A percentile compares a stretch with the other conserved stretches of the same genome.
Conservation (phyloP, 2,888 invertebrate species). For the Cerceris ruficornis region DNA sequence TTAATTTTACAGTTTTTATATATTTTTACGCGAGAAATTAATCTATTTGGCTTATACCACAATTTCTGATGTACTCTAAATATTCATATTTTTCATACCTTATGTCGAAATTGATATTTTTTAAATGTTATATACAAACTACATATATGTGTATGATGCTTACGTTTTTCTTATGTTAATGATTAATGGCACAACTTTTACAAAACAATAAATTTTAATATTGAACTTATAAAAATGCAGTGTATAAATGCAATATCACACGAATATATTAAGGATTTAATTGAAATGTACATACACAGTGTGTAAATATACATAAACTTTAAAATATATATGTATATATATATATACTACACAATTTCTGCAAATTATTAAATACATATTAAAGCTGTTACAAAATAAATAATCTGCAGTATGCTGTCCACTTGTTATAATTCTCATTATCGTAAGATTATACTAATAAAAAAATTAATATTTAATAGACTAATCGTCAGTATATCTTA, state of each 20-base stretch:
- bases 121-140: constrained; percentile 56
- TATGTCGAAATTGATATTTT: constrained; percentile 38
- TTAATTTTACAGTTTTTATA: no score
- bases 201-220: constrained; percentile 14
- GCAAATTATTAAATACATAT: not conserved
- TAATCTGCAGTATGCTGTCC: constrained; percentile 6
- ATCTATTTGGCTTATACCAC: no score
- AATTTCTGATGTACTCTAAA: no score
- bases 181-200: constrained; percentile 43
- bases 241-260: not conserved
- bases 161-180: constrained; percentile 33
- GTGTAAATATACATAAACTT: not conserved
- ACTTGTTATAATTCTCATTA: not conserved
- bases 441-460: constrained; percentile 20
- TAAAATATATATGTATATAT: not conserved
- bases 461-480: constrained; percentile 22
- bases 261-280: constrained; percentile 3
- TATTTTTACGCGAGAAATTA: no score
- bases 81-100: constrained; percentile 24
- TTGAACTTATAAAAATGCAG: constrained; percentile 3
- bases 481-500: constrained; percentile 18
- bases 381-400: constrained; percentile 4
- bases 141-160: constrained; percentile 22
- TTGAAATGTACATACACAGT: constrained; percentile 7
- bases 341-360: not conserved